A percentile compares a stretch with the other conserved stretches of the same genome.
Evolutionary conservation across 2,113 vertebrate species (phyloP).

Genomic region (Cacatua alba): DNA sequence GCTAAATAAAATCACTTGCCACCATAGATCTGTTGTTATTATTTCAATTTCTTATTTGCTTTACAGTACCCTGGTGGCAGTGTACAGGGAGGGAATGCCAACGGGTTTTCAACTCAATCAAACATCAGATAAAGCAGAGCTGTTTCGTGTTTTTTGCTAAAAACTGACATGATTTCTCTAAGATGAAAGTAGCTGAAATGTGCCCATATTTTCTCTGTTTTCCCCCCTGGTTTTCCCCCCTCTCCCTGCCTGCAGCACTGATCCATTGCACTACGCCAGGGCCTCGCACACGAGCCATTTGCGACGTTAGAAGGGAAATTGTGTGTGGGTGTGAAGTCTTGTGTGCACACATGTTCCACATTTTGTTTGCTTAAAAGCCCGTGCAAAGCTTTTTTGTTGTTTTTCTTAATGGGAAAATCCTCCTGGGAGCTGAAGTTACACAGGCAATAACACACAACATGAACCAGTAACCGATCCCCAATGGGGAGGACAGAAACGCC

Average conservation of each 20-base stretch:
- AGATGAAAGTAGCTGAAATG: not conserved
- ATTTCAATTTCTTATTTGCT: not conserved
- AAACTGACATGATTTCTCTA: not conserved
- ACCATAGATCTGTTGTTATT: not conserved
- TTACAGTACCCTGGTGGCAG: not conserved
- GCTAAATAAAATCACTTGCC: not conserved
- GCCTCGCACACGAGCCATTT: conserved; percentile 35
- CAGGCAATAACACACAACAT: not conserved
- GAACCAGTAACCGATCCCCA: not conserved
- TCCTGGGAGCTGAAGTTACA: conserved; percentile 17
- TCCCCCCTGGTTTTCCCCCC: not conserved
- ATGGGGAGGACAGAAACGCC: not conserved
- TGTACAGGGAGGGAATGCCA: not conserved
- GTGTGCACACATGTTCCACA: conserved; percentile 59
- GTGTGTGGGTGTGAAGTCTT: conserved; percentile 59
- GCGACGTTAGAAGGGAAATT: conserved; percentile 34
- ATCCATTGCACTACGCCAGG: not conserved
- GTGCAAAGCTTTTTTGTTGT: not conserved
- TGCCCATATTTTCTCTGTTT: not conserved
- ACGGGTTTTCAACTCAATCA: not conserved
- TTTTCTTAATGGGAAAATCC: conserved; percentile 23
- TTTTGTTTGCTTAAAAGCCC: conserved; percentile 69
- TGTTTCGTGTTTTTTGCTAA: not conserved
- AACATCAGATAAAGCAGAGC: not conserved
- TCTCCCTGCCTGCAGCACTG: not conserved